Evolutionary conservation across 2,113 vertebrate genomes (phyloP), one percentile per base, ranked within the genome.

Genomic region (Spea bombifrons): DNA sequence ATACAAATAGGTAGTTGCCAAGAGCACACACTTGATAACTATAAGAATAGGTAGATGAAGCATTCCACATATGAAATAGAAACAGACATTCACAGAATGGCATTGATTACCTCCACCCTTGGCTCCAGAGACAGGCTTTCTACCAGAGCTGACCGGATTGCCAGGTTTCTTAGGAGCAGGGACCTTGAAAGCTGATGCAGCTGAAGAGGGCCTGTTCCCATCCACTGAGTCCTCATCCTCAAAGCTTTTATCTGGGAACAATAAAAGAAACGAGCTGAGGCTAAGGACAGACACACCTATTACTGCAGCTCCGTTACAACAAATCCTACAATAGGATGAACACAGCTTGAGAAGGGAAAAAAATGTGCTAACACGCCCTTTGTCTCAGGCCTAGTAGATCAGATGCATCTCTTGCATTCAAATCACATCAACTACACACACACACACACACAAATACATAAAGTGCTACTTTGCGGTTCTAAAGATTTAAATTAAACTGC

Each of bases 221-320:
- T 99, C 97, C 94, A 96, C 94, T 16, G 96, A 97, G 83, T 99
- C 97, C 57, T 98, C 95, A 88, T 99, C 97, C 78, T 99, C 97
- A 83, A 97, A 98, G 91, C 94, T 98, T 89, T 96, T 97, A 92
- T 98, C 96, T 98, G 75, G n/a, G 85, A 82, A 83, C 78, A 84
- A 84, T 3, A 64, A 71, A 53, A n/a, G 17, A 64, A 49, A 13
- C 49, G 9, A 17, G n/a, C 15, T 61, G 30, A 55, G 43, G 44
- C 30, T 67, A 8, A 61, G 45, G 30, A 48, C 43, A 5, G 7
- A 57, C 49, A 55, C 68, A 71, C 64, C 50, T 45, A 12, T 52
- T 76, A 53, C 50, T 64, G n/a, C 61, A 64, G 61, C 61, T 64
- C n/a, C 5, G 61, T 7, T 16, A 64, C 3, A 64, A 7, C 61